Base-by-base conservation (phyloP, 1,140 invertebrate species). In the Conopomorpha cramerella region DNA sequence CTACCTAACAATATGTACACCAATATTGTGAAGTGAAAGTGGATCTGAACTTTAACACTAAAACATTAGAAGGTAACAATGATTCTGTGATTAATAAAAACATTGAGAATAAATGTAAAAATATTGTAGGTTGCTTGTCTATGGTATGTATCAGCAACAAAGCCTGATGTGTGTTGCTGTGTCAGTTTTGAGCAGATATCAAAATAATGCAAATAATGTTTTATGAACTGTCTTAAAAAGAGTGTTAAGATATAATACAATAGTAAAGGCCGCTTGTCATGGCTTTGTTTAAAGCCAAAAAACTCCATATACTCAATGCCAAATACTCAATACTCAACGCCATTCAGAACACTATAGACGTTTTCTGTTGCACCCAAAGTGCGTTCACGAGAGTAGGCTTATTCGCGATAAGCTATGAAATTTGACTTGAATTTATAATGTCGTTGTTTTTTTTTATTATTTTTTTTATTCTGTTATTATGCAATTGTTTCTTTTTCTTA, bases 111-210 rank as follows among this genome's bases (percentile, higher is more conserved):
- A 32, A 32, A 16, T 7, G 7, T 32, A 4, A 32, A 17, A 17
- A 32, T 14, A 32, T 32, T 3, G 50, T 61, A n/a, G 57, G 62
- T 16, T 48, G 54, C 26, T 16, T 62, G 16, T 60, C 44, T 58
- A 64, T 38, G 45, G 38, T n/a, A n/a, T 12, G 39, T 41, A 17
- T 11, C 39, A 7, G 40, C 30, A 29, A 51, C 59, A 2, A 49
- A 54, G 32, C 56, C 56, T 14, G 58, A 61, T 60, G 7, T 41
- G 46, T 48, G 28, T 33, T 32, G 38, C 42, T 8, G 34, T 59
- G 0, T 39, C 38, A 30, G 36, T 38, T 13, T 43, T 51, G 2
- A 56, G 52, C 23, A 28, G 41, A 14, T 51, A 43, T 48, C 49
- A 62, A 43, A 33, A 38, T 34, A 11, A 18, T 33, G 40, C 49